Conservation (phyloP, 1,140 invertebrate species). For the Drosophila subobscura region DNA sequence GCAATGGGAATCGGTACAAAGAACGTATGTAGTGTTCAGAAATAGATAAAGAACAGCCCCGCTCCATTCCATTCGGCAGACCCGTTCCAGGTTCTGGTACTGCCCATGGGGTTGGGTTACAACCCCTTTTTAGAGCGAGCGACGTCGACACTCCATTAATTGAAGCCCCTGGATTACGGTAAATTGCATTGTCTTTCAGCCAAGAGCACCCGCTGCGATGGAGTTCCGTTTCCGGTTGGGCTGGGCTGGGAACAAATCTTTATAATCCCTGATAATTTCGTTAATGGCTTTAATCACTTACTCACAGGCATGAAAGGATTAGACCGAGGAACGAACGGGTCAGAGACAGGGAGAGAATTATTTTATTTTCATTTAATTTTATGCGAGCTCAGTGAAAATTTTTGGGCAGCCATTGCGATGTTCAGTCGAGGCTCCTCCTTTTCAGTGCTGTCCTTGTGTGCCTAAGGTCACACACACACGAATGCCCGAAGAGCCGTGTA, state of each 20-base stretch:
- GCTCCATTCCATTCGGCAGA: no score
- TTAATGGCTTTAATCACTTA: conserved; percentile 83
- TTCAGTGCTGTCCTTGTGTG: conserved; percentile 42
- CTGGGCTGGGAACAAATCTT: conserved; percentile 74
- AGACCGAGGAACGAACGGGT: conserved; percentile 3
- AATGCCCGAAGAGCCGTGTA: neutral
- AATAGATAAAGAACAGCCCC: conserved; percentile 15
- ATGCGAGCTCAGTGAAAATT: conserved; percentile 31
- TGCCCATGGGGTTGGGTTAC: conserved; percentile 3
- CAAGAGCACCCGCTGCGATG: conserved; percentile 51
- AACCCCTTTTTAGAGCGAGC: conserved; percentile 50
- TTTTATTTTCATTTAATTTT: conserved; percentile 65
- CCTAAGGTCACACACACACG: conserved; percentile 49
- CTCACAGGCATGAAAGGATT: conserved; percentile 67
- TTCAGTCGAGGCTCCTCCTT: conserved; percentile 66
- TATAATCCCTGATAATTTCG: conserved; percentile 83
- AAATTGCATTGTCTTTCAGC: conserved; percentile 77
- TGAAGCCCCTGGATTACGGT: conserved; percentile 80
- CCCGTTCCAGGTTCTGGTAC: no score
- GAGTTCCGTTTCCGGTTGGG: conserved; percentile 32
- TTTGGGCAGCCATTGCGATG: conserved; percentile 60
- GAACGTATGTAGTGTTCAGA: conserved; percentile 23
- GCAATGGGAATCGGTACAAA: neutral
- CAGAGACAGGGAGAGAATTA: conserved; percentile 5
- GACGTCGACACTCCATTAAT: conserved; percentile 79